A percentile compares a stretch with the other conserved stretches of the same genome.
Evolutionary conservation across 2,888 invertebrate genomes (phyloP).

Genomic region (Dorcus hopei): DNA sequence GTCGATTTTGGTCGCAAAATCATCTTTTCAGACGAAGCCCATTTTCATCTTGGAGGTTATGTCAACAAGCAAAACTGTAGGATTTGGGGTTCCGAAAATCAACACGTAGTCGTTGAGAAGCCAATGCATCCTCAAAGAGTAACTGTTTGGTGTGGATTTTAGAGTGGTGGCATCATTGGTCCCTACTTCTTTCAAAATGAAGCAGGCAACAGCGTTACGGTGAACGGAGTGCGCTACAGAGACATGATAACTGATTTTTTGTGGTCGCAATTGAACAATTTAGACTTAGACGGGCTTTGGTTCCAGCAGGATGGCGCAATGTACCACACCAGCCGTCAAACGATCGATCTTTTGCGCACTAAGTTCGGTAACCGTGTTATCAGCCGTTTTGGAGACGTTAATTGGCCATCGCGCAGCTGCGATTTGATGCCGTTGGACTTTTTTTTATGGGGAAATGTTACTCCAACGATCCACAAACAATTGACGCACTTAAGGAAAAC

Average conservation of each 20-base stretch:
- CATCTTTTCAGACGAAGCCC: neutral
- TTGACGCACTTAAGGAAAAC: no score
- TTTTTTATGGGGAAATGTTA: neutral
- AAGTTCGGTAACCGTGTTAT: neutral
- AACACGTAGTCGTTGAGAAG: constrained; percentile 22
- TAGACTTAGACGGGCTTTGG: no score
- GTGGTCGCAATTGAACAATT: no score
- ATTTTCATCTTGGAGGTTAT: constrained; percentile 21
- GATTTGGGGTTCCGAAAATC: constrained; percentile 32
- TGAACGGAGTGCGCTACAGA: constrained; percentile 10
- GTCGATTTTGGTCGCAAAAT: neutral
- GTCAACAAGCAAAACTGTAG: constrained; percentile 34
- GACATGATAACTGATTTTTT: constrained; percentile 10
- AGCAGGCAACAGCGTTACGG: constrained; percentile 9
- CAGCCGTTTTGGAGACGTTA: neutral
- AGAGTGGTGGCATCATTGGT: neutral
- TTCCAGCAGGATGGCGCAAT: constrained; percentile 14
- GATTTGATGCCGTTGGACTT: neutral
- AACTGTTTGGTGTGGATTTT: constrained; percentile 1
- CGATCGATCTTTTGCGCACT: neutral
- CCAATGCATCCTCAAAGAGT: constrained; percentile 2
- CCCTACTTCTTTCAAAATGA: constrained; percentile 12
- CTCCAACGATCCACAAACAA: no score
- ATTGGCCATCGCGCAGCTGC: neutral
- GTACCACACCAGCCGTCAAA: constrained; percentile 9